These are phyloP conservation scores for Hirundo rustica DNA, from an alignment of 2,797 vertebrate genomes.

Conservation along the genomic window DNA sequence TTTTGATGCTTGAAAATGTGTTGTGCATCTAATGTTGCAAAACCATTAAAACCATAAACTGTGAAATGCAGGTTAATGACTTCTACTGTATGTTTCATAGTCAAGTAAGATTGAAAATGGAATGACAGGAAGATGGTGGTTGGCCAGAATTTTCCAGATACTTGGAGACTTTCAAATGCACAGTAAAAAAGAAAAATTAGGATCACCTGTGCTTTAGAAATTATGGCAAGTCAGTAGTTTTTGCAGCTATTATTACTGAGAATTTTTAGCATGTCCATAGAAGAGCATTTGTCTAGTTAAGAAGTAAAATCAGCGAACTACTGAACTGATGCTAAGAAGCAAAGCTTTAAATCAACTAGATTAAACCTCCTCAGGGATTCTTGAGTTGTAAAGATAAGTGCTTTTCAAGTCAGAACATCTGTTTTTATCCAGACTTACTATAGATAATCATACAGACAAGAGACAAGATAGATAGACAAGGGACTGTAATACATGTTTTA, in stretches of 20 bases:
- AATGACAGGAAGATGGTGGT: neutral
- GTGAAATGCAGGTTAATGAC: constrained; percentile 62
- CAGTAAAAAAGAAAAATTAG: neutral
- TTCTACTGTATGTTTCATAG: neutral
- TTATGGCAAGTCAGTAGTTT: neutral
- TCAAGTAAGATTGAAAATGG: constrained; percentile 20
- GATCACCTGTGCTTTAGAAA: neutral
- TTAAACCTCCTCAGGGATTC: constrained; percentile 42
- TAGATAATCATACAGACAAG: constrained; percentile 28
- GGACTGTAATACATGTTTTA: neutral
- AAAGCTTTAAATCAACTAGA: constrained; percentile 49
- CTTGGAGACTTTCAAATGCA: neutral
- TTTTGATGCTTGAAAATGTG: constrained; percentile 71
- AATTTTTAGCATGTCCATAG: neutral
- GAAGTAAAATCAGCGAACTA: neutral
- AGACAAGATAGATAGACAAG: neutral
- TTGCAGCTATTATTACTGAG: neutral
- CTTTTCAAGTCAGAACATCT: constrained; percentile 49
- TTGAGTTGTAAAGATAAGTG: constrained; percentile 38
- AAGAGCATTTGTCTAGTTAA: neutral
- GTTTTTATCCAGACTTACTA: constrained; percentile 27
- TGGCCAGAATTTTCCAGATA: neutral
- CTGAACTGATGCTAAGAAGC: constrained; percentile 5
- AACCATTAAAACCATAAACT: constrained; percentile 69
- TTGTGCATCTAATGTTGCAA: constrained; percentile 68